Percentiles rank a stretch among this genome's conserved stretches.
phyloP scores from a whole-genome alignment of 2,113 vertebrate genomes.

The Myiopsitta monachus region DNA sequence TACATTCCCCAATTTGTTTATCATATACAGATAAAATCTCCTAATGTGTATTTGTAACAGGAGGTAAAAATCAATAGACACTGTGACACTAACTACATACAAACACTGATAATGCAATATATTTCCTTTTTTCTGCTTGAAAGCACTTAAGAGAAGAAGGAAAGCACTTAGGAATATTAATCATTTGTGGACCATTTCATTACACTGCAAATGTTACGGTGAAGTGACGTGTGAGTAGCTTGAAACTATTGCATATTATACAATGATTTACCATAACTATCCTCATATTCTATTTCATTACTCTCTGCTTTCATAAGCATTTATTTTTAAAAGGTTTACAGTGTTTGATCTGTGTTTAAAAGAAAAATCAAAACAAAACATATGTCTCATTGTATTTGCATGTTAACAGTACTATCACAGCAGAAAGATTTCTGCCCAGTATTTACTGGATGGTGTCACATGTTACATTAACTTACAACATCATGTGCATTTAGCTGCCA shows the following conservation, averaged over 20 bases:
- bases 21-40: conserved; percentile 3
- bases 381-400: conserved; percentile 48
- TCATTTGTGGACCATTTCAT: conserved; percentile 63
- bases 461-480: conserved; percentile 34
- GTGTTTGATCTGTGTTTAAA: conserved; percentile 48
- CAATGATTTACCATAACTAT: conserved; percentile 43
- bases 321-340: conserved; percentile 46
- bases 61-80: conserved; percentile 61
- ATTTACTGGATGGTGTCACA: conserved; percentile 41
- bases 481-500: conserved; percentile 36
- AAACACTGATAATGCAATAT: conserved; percentile 45
- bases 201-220: conserved; percentile 21
- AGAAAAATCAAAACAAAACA: conserved; percentile 50
- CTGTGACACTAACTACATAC: conserved; percentile 33
- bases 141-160: conserved; percentile 57
- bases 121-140: conserved; percentile 43
- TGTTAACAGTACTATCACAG: conserved; percentile 28
- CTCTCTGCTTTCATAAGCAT: conserved; percentile 20
- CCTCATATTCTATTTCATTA: conserved; percentile 49
- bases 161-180: conserved; percentile 69
- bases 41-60: conserved; percentile 31
- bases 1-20: conserved; percentile 31
- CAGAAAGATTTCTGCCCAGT: conserved; percentile 48
- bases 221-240: conserved; percentile 46
- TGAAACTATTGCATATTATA: conserved; percentile 43